phyloP scores from a whole-genome alignment of 2,797 vertebrate species.

The Catharus ustulatus region DNA sequence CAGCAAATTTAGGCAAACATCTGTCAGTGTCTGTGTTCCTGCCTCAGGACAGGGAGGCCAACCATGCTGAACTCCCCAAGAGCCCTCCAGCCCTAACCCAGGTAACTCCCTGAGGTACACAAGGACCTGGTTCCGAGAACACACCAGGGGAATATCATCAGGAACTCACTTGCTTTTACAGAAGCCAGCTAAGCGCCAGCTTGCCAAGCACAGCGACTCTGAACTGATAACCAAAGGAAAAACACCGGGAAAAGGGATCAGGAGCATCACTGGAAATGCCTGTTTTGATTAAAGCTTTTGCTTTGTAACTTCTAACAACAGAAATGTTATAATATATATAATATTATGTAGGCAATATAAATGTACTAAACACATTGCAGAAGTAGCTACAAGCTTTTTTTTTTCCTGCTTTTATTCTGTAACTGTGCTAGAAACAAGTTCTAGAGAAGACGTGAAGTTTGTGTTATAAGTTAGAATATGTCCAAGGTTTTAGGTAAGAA shows the following conservation, averaged over 20 bases:
- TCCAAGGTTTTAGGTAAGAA: background rate
- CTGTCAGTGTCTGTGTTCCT: background rate
- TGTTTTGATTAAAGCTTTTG: background rate
- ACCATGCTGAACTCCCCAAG: background rate
- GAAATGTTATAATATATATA: background rate
- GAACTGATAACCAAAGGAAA: background rate
- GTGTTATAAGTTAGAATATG: no score
- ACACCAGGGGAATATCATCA: background rate
- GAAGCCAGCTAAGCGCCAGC: background rate
- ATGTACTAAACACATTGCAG: background rate
- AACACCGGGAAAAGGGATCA: no score
- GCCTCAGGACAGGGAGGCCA: background rate
- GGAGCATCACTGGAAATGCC: background rate
- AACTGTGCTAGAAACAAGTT: background rate
- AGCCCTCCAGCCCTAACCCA: background rate
- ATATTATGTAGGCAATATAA: background rate
- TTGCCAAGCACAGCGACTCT: background rate
- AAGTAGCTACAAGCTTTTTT: background rate
- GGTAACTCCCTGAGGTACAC: fast-evolving
- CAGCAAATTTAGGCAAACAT: background rate
- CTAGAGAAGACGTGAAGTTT: background rate
- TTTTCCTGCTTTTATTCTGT: background rate
- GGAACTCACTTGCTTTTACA: background rate
- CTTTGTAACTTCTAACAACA: background rate
- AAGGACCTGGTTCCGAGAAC: background rate